Base-by-base conservation (phyloP, 2,113 vertebrate species). In the Xiphophorus couchianus region DNA sequence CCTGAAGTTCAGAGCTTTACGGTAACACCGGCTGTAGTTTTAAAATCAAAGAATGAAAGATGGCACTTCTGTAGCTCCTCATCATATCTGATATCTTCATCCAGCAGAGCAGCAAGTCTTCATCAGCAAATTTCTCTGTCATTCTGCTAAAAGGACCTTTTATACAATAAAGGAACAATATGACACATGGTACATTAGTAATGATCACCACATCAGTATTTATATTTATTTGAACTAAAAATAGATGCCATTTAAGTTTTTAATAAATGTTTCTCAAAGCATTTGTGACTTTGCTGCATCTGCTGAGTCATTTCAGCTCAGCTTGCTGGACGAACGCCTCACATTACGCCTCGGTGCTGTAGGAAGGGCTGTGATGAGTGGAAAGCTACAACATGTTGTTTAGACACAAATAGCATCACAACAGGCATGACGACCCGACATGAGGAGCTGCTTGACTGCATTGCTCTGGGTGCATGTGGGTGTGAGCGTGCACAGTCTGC, bases 241-340 rank as follows among this genome's bases (percentile, higher is more conserved):
- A 48, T 48, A 48, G 17, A 19, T 48, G 44, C 39, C 39, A 5
- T 25, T 51, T 54, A 9, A 54, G 48, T 54, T 42, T 42, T 54
- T 22, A 54, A 25, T 22, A 25, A 1, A 51, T 51, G 17, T 51
- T 51, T 51, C 5, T 51, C 25, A 27, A 14, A 30, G 28, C 29
- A 6, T 2, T 17, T 30, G 62, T 30, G 62, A 63, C 62, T 15
- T 10, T 37, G 35, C 29, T 30, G 62, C 29, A 29, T 63, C 62
- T 17, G 28, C 62, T 15, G 14, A 30, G 29, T 30, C 10, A 29
- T 7, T 30, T 30, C 28, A 8, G 1, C 62, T 8, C 62, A 37
- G 31, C 7, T 17, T 35, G 19, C 63, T 91, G 90, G 90, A 35
- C 88, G 84, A 87, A 69, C 44, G n/a, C 30, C 25, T 67, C 15